Evolutionary conservation across 2,888 invertebrate species (phyloP), one percentile per base, ranked within the genome.

Genomic region (Plagiodera versicolora): DNA sequence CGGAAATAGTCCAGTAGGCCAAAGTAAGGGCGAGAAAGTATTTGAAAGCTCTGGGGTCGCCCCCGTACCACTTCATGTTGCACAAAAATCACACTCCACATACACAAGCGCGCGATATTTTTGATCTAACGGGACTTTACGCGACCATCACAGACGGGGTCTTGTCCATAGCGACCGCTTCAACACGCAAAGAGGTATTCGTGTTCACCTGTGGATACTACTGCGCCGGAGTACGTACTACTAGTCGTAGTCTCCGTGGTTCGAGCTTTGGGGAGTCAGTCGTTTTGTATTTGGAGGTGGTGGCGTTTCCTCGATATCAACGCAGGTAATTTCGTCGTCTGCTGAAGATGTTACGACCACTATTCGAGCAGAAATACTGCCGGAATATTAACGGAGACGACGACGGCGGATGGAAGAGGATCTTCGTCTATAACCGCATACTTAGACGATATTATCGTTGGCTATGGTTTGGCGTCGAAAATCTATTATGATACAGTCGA

Each of bases 11-110:
- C 75, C 77, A 76, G 58, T 70, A 75, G 59, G 71, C 66, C 57
- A 74, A 65, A 46, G 67, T 59, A 50, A 74, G 53, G 57, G 67
- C 62, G 54, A 70, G 64, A 48, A 74, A 63, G 66, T 71, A 69
- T 65, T 72, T 71, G 65, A 71, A 67, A 60, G 63, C 61, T 56
- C 48, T 64, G 70, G 74, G 72, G 71, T 69, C 70, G 63, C 68
- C 72, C 70, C 73, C 69, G 64, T 70, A 67, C 68, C 74, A 73
- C 74, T 66, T 72, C 76, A 75, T 75, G 68, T 70, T 72, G 67
- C 65, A 68, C 70, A 67, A 62, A 63, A 56, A 56, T 44, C 64
- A 68, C 67, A 63, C 64, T 69, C 67, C 67, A 67, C 61, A 60
- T n/a, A n/a, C n/a, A n/a, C n/a, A 67, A 63, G 65, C 11, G 3